phyloP scores from a whole-genome alignment of 2,888 invertebrate species.

The Meghimatium bilineatum region DNA sequence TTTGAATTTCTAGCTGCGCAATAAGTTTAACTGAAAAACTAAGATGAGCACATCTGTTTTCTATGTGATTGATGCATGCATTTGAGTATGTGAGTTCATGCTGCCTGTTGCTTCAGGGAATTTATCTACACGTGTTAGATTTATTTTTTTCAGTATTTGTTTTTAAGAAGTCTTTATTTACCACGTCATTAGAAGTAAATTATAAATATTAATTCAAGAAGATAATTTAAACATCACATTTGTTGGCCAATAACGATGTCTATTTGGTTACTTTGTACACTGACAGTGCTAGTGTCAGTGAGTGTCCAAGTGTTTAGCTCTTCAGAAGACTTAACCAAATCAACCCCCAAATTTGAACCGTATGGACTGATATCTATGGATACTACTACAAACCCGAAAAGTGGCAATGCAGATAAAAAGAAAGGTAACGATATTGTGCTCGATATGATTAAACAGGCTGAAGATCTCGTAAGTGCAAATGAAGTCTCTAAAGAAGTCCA shows the following conservation, averaged over 20 bases:
- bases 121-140: background rate
- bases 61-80: background rate
- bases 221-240: background rate
- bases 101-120: background rate
- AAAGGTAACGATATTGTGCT: background rate
- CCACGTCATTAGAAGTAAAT: too few species aligned
- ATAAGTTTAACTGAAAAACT: background rate
- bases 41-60: background rate
- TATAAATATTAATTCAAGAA: too few species aligned
- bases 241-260: background rate
- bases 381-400: background rate
- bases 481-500: background rate
- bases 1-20: background rate
- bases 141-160: too few species aligned
- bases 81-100: background rate
- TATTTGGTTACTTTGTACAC: background rate
- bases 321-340: background rate
- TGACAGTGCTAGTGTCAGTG: background rate
- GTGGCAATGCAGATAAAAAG: background rate
- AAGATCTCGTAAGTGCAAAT: background rate
- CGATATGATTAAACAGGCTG: background rate
- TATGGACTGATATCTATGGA: too few species aligned
- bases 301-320: too few species aligned
- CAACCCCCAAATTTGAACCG: too few species aligned
- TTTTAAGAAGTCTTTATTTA: too few species aligned